phyloP scores from a whole-genome alignment of 1,140 invertebrate species.

The Drosophila simulans region DNA sequence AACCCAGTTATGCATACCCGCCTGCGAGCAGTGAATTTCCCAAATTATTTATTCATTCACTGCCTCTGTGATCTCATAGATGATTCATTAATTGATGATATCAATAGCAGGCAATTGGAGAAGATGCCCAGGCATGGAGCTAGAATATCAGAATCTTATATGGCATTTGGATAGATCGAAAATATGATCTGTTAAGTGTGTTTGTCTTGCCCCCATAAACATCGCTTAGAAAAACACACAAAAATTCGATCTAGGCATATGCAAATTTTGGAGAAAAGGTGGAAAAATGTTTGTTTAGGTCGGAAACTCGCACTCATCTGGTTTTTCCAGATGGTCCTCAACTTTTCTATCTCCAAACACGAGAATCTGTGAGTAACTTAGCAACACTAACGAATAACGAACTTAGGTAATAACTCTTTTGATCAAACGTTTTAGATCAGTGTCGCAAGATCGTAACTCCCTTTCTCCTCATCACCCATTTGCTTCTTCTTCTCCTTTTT shows the following conservation, averaged over 20 bases:
- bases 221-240: not conserved
- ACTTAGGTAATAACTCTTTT: not conserved
- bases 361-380: not conserved
- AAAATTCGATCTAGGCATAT: not conserved
- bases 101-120: not conserved
- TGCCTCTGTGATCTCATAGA: conserved; percentile 38
- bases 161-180: not conserved
- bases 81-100: conserved; percentile 25
- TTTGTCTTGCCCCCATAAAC: not conserved
- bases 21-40: not conserved
- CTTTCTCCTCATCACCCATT: not conserved
- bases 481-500: not conserved
- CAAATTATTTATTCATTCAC: conserved; percentile 27
- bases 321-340: not conserved
- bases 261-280: not conserved
- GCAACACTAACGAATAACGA: not conserved
- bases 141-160: not conserved
- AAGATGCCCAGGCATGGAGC: not conserved
- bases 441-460: not conserved
- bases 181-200: not conserved
- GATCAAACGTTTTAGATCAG: not conserved
- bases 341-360: not conserved
- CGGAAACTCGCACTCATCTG: not conserved
- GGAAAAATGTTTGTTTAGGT: conserved; percentile 8
- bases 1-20: not conserved